Evolutionary conservation across 1,140 invertebrate species (phyloP).

Genomic region (Scaptodrosophila lebanonensis): DNA sequence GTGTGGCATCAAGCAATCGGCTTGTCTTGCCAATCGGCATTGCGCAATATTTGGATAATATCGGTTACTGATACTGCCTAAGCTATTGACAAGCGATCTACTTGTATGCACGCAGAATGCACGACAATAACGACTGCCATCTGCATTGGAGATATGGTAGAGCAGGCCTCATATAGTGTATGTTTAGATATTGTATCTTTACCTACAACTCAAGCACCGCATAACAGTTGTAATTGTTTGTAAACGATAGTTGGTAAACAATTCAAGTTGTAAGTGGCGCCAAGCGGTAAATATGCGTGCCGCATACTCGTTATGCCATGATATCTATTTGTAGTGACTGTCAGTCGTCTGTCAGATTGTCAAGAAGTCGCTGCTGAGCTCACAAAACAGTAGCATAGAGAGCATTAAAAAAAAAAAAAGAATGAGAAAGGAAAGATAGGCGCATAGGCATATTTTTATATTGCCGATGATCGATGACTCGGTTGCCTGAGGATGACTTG

Average conservation of each 20-base stretch:
- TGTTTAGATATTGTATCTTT: conserved; percentile 18
- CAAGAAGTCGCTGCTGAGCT: conserved; percentile 37
- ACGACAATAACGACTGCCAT: no score
- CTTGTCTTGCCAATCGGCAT: no score
- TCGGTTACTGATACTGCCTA: no score
- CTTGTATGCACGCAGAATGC: no score
- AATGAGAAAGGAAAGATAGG: no score
- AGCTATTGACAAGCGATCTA: conserved; percentile 33
- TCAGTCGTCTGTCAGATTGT: conserved; percentile 29
- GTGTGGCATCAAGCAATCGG: no score
- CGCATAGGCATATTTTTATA: no score
- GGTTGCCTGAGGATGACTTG: conserved; percentile 22
- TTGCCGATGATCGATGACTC: conserved; percentile 48
- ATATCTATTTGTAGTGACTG: conserved; percentile 28
- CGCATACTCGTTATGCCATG: conserved; percentile 13
- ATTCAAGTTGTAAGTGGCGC: conserved; percentile 62
- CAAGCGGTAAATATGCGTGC: conserved; percentile 54
- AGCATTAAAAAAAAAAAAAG: neutral
- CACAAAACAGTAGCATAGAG: conserved; percentile 20
- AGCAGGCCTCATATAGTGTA: neutral
- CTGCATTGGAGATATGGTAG: no score
- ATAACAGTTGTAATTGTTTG: conserved; percentile 71
- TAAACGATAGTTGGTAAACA: conserved; percentile 71
- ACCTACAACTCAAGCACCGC: conserved; percentile 13
- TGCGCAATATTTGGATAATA: conserved; percentile 51